A percentile compares a stretch with the other conserved stretches of the same genome.
Conservation (phyloP, 2,113 vertebrate genomes). For the Pleuronectes platessa region DNA sequence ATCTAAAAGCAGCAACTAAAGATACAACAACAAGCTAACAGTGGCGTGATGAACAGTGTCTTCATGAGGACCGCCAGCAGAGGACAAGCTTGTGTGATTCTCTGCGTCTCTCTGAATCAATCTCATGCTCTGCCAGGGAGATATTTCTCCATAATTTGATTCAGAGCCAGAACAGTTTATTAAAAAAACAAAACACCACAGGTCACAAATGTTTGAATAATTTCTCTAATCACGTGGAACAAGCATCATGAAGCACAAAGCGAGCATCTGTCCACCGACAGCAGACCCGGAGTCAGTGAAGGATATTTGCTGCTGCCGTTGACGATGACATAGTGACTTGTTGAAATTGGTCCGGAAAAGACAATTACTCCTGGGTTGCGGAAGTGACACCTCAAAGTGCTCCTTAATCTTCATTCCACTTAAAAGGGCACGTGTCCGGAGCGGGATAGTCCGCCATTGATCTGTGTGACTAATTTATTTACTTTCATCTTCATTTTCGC, state of each 20-base stretch:
- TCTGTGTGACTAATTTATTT: slow-evolving; percentile 54
- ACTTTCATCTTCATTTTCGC: slow-evolving; percentile 50
- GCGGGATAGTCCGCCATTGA: slow-evolving; percentile 50
- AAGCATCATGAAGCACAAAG: slow-evolving; percentile 42
- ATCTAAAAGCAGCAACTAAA: background rate
- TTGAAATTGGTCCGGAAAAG: slow-evolving; percentile 24
- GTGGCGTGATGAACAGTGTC: slow-evolving; percentile 9
- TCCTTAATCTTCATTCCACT: slow-evolving; percentile 63
- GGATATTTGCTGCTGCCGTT: background rate
- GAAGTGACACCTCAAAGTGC: slow-evolving; percentile 41
- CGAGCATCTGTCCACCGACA: background rate
- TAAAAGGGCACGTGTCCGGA: slow-evolving; percentile 48
- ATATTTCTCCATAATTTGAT: slow-evolving; percentile 72
- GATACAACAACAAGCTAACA: background rate
- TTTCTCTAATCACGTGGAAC: slow-evolving; percentile 53
- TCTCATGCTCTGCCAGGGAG: slow-evolving; percentile 72
- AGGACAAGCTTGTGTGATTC: slow-evolving; percentile 60
- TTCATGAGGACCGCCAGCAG: slow-evolving; percentile 23
- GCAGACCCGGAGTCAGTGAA: background rate
- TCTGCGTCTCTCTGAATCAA: slow-evolving; percentile 68
- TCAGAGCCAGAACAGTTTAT: slow-evolving; percentile 47
- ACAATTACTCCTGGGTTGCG: slow-evolving; percentile 15
- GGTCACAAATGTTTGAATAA: slow-evolving; percentile 66
- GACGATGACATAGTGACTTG: slow-evolving; percentile 3
- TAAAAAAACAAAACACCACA: slow-evolving; percentile 43